Base-by-base conservation (phyloP, 37 sponge, comb jelly and placozoan genomes). In the Chondrosia reniformis region DNA sequence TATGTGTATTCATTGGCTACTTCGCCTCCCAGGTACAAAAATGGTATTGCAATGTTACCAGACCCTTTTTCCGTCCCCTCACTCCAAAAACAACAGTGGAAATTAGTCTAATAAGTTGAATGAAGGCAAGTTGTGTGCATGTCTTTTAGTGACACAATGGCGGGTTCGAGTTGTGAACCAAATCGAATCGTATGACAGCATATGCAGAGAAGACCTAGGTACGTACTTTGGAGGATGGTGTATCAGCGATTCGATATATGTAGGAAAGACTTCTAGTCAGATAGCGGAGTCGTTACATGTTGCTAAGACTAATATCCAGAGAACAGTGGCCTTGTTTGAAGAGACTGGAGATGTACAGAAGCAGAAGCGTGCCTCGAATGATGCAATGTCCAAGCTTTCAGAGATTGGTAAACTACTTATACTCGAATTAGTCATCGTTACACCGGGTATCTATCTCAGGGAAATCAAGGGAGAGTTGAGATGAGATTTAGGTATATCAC, bases 361-460 rank as follows among this genome's bases (percentile, higher is more conserved):
- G 65, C 27, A 37, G 15, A 63, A 31, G 28, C 65, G 43, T 10
- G 67, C 80, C 28, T 61, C 67, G 1, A 79, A 79, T 44, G 6
- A 27, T 79, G 80, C 67, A 1, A 79, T 52, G 13, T 33, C 80
- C 17, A 65, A 45, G 34, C 33, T 79, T 13, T 10, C 80, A 1
- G 67, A 79, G 9, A 43, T 64, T 28, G 67, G 42, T 21, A 79
- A 79, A 36, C 8, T 66, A 1, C 6, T 66, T 0, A 66, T 79
- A 64, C 28, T 79, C 24, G 80, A 79, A 7, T 5, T 65, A 45
- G 46, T 65, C 4, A 79, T 79, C 30, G 46, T 42, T 7, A 63
- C 63, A 21, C 80, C 80, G 2, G 80, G 67, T 63, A 64, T 65
- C 22, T 79, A 79, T 57, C 66, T 79, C n/a, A 31, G 54, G 21